Evolutionary conservation across 2,113 vertebrate genomes (phyloP).

Genomic region (Redunca redunca): DNA sequence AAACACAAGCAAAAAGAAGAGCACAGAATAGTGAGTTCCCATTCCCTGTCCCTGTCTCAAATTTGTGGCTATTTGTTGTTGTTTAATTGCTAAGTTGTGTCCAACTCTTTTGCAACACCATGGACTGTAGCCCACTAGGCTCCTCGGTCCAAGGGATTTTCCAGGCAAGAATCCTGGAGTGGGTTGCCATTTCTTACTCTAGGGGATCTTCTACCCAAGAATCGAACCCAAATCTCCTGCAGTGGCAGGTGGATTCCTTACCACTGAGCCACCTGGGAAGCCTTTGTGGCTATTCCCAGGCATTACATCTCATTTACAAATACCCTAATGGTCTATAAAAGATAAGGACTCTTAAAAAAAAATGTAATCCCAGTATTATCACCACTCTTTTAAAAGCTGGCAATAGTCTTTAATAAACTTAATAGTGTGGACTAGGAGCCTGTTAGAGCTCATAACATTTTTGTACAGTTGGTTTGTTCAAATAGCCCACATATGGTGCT

Average conservation of each 20-base stretch:
- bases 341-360: not conserved
- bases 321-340: not conserved
- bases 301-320: not conserved
- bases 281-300: not conserved
- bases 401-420: not conserved
- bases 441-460: not conserved
- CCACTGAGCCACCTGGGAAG: not conserved
- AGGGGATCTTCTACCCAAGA: not conserved
- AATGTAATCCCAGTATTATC: not conserved
- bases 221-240: not conserved
- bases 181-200: not conserved
- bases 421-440: not conserved
- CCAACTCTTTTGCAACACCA: not conserved
- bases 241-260: not conserved
- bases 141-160: not conserved
- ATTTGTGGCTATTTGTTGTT: not conserved
- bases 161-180: not conserved
- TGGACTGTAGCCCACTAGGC: not conserved
- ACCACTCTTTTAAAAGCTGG: not conserved
- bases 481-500: not conserved
- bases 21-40: not conserved
- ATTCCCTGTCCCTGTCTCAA: not conserved
- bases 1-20: not conserved
- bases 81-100: not conserved
- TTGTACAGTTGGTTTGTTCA: not conserved